Evolutionary conservation across 2,113 vertebrate species (phyloP).

Genomic region (Campylomormyrus numenius): DNA sequence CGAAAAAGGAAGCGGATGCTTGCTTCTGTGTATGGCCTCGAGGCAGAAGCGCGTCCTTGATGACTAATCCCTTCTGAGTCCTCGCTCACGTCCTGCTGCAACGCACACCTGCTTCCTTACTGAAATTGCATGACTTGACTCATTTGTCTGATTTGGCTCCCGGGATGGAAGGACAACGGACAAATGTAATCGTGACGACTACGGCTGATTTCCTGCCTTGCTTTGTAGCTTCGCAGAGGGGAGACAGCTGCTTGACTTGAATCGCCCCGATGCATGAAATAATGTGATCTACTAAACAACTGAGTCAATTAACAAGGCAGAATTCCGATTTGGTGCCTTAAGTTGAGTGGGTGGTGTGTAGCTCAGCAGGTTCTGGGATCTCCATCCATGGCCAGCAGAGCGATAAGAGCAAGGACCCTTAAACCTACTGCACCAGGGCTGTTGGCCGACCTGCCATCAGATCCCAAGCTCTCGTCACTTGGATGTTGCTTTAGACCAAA

Average conservation of each 20-base stretch:
- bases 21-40: neutral
- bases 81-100: neutral
- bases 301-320: neutral
- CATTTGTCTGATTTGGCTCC: neutral
- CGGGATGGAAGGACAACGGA: neutral
- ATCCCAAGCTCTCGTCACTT: neutral
- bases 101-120: constrained; percentile 1
- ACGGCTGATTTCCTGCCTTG: neutral
- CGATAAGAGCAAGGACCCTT: neutral
- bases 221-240: neutral
- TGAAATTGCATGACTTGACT: neutral
- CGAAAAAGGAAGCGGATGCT: neutral
- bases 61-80: constrained; percentile 2
- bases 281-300: neutral
- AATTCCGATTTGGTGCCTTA: too few relatives aligned
- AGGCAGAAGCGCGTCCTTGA: neutral
- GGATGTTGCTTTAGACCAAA: neutral
- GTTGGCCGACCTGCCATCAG: neutral
- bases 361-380: neutral
- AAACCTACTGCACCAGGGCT: neutral
- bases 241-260: neutral
- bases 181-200: neutral
- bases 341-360: too few relatives aligned
- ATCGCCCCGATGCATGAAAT: neutral
- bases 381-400: neutral